Evolutionary conservation across 2,113 vertebrate species (phyloP).

Genomic region (Perccottus glenii): DNA sequence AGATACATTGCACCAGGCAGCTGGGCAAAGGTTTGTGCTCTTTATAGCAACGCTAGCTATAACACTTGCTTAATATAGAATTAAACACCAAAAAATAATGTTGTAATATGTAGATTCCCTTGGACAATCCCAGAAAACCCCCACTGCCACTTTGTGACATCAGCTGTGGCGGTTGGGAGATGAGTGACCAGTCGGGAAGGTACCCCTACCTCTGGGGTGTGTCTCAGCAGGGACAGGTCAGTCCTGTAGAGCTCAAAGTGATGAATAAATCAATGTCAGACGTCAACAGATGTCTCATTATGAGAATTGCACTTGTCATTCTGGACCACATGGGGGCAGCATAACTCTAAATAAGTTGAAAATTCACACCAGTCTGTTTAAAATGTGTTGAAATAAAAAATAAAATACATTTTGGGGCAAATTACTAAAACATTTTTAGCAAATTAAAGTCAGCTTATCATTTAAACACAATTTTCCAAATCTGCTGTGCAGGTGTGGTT

Average conservation of each 20-base stretch:
- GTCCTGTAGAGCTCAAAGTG: background rate
- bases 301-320: background rate
- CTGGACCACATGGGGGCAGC: slow-evolving; percentile 67
- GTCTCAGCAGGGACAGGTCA: slow-evolving; percentile 93
- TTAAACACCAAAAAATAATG: background rate
- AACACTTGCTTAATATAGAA: background rate
- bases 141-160: slow-evolving; percentile 90
- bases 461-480: background rate
- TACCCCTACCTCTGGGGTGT: slow-evolving; percentile 92
- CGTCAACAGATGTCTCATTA: slow-evolving; percentile 6
- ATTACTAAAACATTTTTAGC: too few relatives aligned
- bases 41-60: background rate
- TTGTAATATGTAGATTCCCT: slow-evolving; percentile 67
- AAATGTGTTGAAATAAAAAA: too few relatives aligned
- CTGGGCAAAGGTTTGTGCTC: slow-evolving; percentile 87
- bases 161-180: slow-evolving; percentile 92
- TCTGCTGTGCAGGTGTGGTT: slow-evolving; percentile 88
- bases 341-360: slow-evolving; percentile 6
- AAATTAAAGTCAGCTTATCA: background rate
- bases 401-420: too few relatives aligned
- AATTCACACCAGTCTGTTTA: too few relatives aligned
- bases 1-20: slow-evolving; percentile 88
- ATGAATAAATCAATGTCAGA: background rate
- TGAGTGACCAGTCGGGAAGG: slow-evolving; percentile 87
- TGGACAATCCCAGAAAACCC: slow-evolving; percentile 77